Evolutionary conservation across 2,888 invertebrate genomes (phyloP).

Genomic region (Calephelis perditalis): DNA sequence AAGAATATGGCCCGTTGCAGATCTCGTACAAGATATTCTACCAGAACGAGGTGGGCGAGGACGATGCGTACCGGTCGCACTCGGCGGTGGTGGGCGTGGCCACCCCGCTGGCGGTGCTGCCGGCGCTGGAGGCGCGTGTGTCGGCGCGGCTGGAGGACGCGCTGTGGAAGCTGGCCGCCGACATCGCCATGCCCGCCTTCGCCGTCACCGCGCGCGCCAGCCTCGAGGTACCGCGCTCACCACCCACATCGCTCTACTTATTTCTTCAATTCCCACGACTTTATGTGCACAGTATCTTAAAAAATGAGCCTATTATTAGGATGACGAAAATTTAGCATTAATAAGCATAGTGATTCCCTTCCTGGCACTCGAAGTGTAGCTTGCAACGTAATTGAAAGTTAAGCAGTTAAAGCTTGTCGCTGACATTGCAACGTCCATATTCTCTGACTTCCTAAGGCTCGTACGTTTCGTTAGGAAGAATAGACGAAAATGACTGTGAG

Average conservation of each 20-base stretch:
- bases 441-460: too few relatives aligned
- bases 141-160: slow-evolving; percentile 58
- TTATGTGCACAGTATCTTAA: too few relatives aligned
- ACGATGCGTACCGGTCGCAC: slow-evolving; percentile 63
- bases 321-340: too few relatives aligned
- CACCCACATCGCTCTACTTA: not conserved
- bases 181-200: slow-evolving; percentile 66
- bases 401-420: too few relatives aligned
- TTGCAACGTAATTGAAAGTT: too few relatives aligned
- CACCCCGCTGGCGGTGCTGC: slow-evolving; percentile 60
- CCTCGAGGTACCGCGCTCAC: slow-evolving; percentile 47
- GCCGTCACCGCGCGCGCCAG: slow-evolving; percentile 58
- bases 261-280: too few relatives aligned
- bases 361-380: too few relatives aligned
- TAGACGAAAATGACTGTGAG: too few relatives aligned
- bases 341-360: too few relatives aligned
- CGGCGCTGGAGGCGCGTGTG: slow-evolving; percentile 52
- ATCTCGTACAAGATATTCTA: slow-evolving; percentile 63
- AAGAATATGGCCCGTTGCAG: slow-evolving; percentile 34
- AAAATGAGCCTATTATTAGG: too few relatives aligned
- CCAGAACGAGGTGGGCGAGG: slow-evolving; percentile 59
- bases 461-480: too few relatives aligned
- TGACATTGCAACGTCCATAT: too few relatives aligned
- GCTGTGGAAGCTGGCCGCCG: slow-evolving; percentile 62
- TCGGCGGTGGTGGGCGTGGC: slow-evolving; percentile 54